Evolutionary conservation across 2,113 vertebrate species (phyloP).

Genomic region (Grammomys surdaster): DNA sequence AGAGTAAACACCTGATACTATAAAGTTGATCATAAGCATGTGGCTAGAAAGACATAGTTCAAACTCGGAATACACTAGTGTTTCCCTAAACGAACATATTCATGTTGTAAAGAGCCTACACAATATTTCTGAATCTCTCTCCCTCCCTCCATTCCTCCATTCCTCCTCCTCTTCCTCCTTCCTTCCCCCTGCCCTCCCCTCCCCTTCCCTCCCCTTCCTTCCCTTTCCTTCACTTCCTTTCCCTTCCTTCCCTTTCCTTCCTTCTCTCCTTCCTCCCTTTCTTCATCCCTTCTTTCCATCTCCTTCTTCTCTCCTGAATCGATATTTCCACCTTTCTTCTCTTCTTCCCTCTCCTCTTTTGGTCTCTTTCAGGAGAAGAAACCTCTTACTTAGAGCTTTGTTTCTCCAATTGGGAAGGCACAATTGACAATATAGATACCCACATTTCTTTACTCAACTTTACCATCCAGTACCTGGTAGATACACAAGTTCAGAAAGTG

Average conservation of each 20-base stretch:
- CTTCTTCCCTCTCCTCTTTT: not conserved
- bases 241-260: not conserved
- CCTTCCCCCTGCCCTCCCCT: too few species aligned
- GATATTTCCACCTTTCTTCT: too few species aligned
- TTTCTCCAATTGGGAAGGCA: not conserved
- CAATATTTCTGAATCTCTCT: not conserved
- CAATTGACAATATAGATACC: accelerated
- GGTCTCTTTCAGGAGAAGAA: too few species aligned
- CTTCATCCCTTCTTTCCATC: too few species aligned
- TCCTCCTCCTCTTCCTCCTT: accelerated
- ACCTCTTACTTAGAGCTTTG: not conserved
- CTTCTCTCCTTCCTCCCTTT: too few species aligned
- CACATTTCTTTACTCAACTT: not conserved
- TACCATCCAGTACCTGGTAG: not conserved
- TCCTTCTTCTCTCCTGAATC: too few species aligned
- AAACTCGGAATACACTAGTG: not conserved
- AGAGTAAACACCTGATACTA: not conserved
- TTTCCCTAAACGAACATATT: not conserved
- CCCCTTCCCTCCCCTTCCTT: accelerated
- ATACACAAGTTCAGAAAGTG: not conserved
- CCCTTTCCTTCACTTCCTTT: not conserved
- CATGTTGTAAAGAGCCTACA: not conserved
- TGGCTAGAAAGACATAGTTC: not conserved
- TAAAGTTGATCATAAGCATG: not conserved
- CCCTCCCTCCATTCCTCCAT: not conserved